Evolutionary conservation across 2,797 vertebrate genomes (phyloP).

Genomic region (Cuculus canorus): DNA sequence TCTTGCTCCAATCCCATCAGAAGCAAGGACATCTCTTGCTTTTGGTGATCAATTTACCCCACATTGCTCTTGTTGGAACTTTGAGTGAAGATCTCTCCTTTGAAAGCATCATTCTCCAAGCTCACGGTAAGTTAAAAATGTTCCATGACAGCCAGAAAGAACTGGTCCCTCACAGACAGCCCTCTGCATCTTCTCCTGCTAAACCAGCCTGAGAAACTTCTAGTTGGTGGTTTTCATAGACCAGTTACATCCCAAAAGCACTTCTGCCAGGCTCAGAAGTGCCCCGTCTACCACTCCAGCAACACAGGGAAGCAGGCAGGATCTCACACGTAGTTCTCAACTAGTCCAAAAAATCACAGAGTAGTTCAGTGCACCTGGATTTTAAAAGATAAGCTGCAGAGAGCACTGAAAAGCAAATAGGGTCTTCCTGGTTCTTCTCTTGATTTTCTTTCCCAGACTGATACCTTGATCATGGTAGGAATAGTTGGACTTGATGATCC

Average conservation of each 20-base stretch:
- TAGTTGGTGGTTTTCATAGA: neutral
- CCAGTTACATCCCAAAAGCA: neutral
- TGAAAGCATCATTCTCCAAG: neutral
- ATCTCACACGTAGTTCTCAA: fast-evolving
- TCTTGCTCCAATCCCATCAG: neutral
- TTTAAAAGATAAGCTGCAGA: neutral
- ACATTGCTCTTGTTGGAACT: neutral
- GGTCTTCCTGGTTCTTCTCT: neutral
- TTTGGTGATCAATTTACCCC: neutral
- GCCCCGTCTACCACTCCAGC: neutral
- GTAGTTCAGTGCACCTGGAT: neutral
- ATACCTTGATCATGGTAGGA: neutral
- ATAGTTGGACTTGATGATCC: no score
- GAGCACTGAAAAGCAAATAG: neutral
- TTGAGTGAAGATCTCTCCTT: neutral
- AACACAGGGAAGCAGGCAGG: neutral
- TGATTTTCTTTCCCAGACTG: neutral
- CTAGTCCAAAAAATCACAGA: neutral
- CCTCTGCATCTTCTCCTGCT: neutral
- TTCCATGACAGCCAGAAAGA: neutral
- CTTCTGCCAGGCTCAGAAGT: neutral
- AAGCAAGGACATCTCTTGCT: neutral
- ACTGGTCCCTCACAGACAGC: neutral
- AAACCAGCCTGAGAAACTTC: neutral
- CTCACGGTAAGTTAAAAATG: neutral